Conservation (phyloP, 2,888 invertebrate species). For the Diogma glabrata region DNA sequence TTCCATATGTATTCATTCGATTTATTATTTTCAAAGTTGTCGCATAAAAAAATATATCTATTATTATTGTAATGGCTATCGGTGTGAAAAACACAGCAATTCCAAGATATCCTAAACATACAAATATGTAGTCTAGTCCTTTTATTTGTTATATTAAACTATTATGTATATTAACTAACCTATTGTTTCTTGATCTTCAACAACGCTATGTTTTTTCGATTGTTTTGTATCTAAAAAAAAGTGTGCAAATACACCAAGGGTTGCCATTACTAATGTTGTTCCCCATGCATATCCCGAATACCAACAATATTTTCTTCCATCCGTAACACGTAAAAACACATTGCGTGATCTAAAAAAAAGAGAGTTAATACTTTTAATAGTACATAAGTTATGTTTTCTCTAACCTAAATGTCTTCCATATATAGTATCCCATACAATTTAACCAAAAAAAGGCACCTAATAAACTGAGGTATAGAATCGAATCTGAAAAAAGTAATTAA, state of each 20-base stretch:
- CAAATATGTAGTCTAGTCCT: constrained; percentile 5
- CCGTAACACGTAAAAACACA: constrained; percentile 72
- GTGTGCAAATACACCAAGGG: constrained; percentile 68
- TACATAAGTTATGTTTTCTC: too few species aligned
- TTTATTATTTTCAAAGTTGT: constrained; percentile 70
- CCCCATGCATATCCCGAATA: constrained; percentile 75
- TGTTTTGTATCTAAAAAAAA: constrained; percentile 60
- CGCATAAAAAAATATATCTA: constrained; percentile 68
- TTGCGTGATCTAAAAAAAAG: constrained; percentile 77
- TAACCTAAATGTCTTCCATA: constrained; percentile 78
- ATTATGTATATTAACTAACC: constrained; percentile 36
- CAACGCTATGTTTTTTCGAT: constrained; percentile 40
- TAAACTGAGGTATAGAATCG: constrained; percentile 61
- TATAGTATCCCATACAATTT: constrained; percentile 74
- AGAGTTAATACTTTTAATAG: too few species aligned
- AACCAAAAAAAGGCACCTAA: constrained; percentile 78
- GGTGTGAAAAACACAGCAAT: constrained; percentile 75
- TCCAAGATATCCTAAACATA: constrained; percentile 58
- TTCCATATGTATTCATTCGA: constrained; percentile 69
- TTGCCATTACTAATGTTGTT: constrained; percentile 56
- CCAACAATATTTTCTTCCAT: constrained; percentile 77
- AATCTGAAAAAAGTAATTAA: constrained; percentile 65
- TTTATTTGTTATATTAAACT: not conserved
- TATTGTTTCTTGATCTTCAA: constrained; percentile 60
- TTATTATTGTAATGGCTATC: constrained; percentile 64